Evolutionary conservation across 1,140 invertebrate genomes (phyloP).

Genomic region (Gyrodactylus bullatarudis): DNA sequence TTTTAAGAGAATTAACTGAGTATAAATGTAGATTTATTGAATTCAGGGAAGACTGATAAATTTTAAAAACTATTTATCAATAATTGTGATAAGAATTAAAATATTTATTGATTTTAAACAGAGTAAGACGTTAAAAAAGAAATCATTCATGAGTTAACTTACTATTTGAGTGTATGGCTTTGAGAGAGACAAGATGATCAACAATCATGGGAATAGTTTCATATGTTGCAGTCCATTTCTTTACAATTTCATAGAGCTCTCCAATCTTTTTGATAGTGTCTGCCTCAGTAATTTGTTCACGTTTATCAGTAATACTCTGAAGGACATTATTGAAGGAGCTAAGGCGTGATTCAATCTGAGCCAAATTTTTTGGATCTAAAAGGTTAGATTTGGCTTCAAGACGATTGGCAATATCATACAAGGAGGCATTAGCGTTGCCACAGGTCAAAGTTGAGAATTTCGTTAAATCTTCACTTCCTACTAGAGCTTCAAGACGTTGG

Average conservation of each 20-base stretch:
- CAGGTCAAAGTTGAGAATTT: not conserved
- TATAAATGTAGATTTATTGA: too few species aligned
- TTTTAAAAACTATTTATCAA: too few species aligned
- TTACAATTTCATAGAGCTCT: not conserved
- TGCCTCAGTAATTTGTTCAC: not conserved
- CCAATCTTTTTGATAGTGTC: not conserved
- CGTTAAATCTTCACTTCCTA: not conserved
- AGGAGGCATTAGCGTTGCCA: not conserved
- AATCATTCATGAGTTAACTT: too few species aligned
- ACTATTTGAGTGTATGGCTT: not conserved
- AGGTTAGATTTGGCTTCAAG: not conserved
- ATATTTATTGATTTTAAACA: too few species aligned
- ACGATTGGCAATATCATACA: not conserved
- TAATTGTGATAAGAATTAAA: too few species aligned
- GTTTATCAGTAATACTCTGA: not conserved
- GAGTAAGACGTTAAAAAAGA: too few species aligned
- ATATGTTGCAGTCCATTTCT: not conserved
- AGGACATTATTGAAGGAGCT: not conserved
- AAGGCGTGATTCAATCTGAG: not conserved
- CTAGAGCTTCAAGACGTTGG: not conserved
- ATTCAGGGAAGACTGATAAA: too few species aligned
- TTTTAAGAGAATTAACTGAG: too few species aligned
- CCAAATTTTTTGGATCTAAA: not conserved
- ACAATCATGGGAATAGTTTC: not conserved
- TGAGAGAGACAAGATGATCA: not conserved